Evolutionary conservation across 1,140 invertebrate species (phyloP).

Genomic region (Cotesia vestalis): DNA sequence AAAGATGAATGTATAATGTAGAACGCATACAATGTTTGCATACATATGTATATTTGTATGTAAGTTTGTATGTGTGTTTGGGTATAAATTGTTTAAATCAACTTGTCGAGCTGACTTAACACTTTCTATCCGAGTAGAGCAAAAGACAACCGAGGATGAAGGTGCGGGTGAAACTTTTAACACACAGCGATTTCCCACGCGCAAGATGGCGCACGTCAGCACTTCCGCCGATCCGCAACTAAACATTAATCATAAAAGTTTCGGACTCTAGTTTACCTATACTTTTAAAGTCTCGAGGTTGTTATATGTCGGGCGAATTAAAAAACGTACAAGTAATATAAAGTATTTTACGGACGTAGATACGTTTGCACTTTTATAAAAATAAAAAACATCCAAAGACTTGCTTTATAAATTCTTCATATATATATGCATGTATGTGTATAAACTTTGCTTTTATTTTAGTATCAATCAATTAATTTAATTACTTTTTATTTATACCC

Average conservation of each 20-base stretch:
- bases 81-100: not conserved
- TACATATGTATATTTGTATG: too few species aligned
- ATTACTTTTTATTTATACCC: too few species aligned
- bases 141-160: slow-evolving; percentile 3
- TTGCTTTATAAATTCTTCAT: too few species aligned
- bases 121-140: not conserved
- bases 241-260: slow-evolving; percentile 40
- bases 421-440: too few species aligned
- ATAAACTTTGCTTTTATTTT: too few species aligned
- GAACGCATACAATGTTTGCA: too few species aligned
- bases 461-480: too few species aligned
- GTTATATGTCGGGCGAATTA: not conserved
- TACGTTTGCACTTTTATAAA: too few species aligned
- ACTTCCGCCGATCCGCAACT: slow-evolving; percentile 22
- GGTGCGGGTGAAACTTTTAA: slow-evolving; percentile 26
- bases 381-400: too few species aligned
- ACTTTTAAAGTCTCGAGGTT: slow-evolving; percentile 11
- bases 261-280: slow-evolving; percentile 19
- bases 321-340: not conserved
- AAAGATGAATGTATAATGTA: too few species aligned
- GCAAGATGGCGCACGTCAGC: slow-evolving; percentile 31
- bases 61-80: not conserved
- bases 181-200: slow-evolving; percentile 23
- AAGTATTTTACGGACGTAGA: not conserved
- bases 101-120: slow-evolving; percentile 3